These are phyloP conservation scores for Smutsia gigantea DNA, from an alignment of 2,797 vertebrate species.

Conservation along the genomic window DNA sequence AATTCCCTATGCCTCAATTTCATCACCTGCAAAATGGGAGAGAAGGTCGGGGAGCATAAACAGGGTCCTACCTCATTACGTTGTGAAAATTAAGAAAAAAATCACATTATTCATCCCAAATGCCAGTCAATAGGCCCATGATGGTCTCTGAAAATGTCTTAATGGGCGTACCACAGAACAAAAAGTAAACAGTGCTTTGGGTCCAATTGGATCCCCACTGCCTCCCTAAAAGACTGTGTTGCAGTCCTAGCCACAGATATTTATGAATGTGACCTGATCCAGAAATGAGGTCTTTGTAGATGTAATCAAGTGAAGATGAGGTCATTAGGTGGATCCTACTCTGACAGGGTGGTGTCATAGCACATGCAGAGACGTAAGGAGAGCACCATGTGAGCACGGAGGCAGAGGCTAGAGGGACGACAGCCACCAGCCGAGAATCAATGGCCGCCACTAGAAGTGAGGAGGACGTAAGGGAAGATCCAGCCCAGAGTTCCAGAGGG, in stretches of 20 bases:
- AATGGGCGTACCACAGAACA: background rate
- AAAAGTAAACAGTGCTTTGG: background rate
- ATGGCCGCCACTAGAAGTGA: accelerated
- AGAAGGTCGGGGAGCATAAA: background rate
- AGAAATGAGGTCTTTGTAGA: background rate
- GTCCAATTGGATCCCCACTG: background rate
- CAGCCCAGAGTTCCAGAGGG: background rate
- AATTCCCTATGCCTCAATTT: background rate
- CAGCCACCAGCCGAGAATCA: background rate
- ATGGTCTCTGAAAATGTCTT: background rate
- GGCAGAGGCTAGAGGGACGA: accelerated
- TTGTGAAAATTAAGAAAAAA: background rate
- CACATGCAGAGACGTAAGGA: no score
- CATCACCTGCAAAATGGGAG: background rate
- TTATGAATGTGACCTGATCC: background rate
- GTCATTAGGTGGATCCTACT: no score
- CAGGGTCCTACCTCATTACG: background rate
- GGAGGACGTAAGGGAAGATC: background rate
- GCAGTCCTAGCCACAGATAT: background rate
- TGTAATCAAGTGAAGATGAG: background rate
- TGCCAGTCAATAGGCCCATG: background rate
- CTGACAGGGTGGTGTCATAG: background rate
- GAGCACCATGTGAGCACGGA: background rate
- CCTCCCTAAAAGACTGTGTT: background rate
- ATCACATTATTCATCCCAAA: background rate